Percentiles rank a stretch among this genome's conserved stretches.
These are phyloP conservation scores for Neolamprologus fasciatus DNA, from an alignment of 2,113 vertebrate genomes.

Conservation along the genomic window DNA sequence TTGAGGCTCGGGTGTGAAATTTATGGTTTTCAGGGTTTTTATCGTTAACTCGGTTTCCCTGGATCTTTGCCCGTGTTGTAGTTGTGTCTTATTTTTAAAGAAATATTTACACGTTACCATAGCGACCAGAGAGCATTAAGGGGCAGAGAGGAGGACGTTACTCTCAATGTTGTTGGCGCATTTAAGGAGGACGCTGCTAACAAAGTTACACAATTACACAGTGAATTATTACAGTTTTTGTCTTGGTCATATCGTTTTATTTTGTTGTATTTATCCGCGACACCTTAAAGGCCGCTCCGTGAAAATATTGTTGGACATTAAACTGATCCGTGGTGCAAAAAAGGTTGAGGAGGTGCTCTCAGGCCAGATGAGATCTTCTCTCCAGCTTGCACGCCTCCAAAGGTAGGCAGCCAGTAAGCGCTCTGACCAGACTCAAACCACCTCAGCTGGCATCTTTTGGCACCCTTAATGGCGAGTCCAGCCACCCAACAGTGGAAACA, in stretches of 20 bases:
- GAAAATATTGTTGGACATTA: not conserved
- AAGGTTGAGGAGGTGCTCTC: not conserved
- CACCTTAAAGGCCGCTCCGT: fast-evolving
- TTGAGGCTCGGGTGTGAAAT: not conserved
- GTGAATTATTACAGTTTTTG: not conserved
- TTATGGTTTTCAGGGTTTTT: not conserved
- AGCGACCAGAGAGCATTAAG: not conserved
- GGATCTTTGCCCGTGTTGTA: fast-evolving
- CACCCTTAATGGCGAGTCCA: fast-evolving
- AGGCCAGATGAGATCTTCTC: not conserved
- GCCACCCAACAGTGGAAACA: not conserved
- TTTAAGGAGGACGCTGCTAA: not conserved
- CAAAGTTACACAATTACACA: not conserved
- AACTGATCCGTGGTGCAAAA: not conserved
- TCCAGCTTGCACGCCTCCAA: not conserved
- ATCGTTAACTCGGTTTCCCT: not conserved
- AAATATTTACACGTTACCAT: not conserved
- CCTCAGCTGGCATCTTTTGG: not conserved
- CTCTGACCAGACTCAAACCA: not conserved
- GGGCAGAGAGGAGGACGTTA: not conserved
- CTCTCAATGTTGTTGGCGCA: fast-evolving
- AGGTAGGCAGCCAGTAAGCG: not conserved
- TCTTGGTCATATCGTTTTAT: fast-evolving
- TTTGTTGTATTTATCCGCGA: not conserved
- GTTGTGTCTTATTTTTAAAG: not conserved